phyloP scores from a whole-genome alignment of 2,797 vertebrate genomes.

The Taeniopygia guttata region DNA sequence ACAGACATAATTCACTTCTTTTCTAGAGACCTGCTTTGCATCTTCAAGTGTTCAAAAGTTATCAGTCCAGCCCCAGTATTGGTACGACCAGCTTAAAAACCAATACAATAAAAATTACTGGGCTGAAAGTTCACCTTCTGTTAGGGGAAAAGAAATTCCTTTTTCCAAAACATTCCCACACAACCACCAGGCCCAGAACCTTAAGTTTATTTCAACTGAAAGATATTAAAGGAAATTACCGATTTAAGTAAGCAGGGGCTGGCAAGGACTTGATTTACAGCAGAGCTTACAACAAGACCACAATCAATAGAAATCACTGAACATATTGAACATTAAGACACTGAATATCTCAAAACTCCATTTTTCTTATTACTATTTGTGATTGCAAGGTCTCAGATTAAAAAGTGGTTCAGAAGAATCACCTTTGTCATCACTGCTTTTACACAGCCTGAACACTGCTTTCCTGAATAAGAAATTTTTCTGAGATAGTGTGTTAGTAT shows the following conservation, averaged over 20 bases:
- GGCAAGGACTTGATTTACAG: neutral
- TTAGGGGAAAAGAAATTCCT: neutral
- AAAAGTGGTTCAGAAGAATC: neutral
- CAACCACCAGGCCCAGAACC: neutral
- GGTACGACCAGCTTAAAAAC: neutral
- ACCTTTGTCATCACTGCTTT: neutral
- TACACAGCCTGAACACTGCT: neutral
- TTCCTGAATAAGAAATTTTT: neutral
- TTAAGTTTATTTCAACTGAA: neutral
- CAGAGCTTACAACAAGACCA: neutral
- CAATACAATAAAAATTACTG: neutral
- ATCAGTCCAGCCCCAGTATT: neutral
- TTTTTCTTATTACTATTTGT: neutral
- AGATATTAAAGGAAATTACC: neutral
- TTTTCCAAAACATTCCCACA: neutral
- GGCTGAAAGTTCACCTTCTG: neutral
- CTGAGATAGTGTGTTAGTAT: neutral
- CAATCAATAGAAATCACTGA: neutral
- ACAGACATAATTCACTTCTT: neutral
- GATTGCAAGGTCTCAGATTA: neutral
- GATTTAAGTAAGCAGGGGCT: neutral
- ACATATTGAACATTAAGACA: neutral
- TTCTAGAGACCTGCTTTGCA: neutral
- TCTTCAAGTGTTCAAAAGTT: neutral
- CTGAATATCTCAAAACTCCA: neutral